Evolutionary conservation across 2,888 invertebrate genomes (phyloP).

Genomic region (Apotomis capreana): DNA sequence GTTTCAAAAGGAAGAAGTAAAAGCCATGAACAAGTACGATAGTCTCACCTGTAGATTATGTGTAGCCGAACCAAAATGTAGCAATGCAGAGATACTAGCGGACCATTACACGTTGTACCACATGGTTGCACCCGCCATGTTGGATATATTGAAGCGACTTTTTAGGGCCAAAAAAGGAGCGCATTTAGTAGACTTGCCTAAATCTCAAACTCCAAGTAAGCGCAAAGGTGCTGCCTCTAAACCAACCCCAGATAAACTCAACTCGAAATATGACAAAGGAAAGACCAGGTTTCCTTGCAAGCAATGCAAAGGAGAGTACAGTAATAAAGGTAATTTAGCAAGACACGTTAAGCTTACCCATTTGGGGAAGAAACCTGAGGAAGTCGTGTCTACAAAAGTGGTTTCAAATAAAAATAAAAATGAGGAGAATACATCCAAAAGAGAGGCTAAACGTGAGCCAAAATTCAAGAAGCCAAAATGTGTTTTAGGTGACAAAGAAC

Average conservation of each 20-base stretch:
- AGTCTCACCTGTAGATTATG: slow-evolving; percentile 20
- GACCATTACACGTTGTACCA: too few relatives aligned
- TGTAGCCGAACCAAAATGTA: neutral
- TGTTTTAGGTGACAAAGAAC: neutral
- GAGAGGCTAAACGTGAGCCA: neutral
- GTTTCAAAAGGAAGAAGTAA: slow-evolving; percentile 15
- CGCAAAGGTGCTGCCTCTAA: neutral
- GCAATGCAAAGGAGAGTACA: neutral
- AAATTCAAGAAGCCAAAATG: neutral
- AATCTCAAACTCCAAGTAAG: slow-evolving; percentile 3
- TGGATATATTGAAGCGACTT: too few relatives aligned
- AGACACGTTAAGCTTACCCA: neutral
- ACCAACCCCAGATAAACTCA: too few relatives aligned
- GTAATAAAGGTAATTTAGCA: neutral
- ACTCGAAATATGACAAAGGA: too few relatives aligned
- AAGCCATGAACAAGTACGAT: slow-evolving; percentile 1
- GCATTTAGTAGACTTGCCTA: slow-evolving; percentile 1
- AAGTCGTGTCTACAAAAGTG: neutral
- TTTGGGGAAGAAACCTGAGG: neutral
- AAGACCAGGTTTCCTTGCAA: too few relatives aligned
- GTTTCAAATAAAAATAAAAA: neutral
- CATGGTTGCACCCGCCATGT: too few relatives aligned
- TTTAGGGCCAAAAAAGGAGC: neutral
- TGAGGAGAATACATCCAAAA: slow-evolving; percentile 4
- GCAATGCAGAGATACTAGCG: too few relatives aligned